phyloP scores from a whole-genome alignment of 2,113 vertebrate species.

The Pseudorectes ferrugineus region DNA sequence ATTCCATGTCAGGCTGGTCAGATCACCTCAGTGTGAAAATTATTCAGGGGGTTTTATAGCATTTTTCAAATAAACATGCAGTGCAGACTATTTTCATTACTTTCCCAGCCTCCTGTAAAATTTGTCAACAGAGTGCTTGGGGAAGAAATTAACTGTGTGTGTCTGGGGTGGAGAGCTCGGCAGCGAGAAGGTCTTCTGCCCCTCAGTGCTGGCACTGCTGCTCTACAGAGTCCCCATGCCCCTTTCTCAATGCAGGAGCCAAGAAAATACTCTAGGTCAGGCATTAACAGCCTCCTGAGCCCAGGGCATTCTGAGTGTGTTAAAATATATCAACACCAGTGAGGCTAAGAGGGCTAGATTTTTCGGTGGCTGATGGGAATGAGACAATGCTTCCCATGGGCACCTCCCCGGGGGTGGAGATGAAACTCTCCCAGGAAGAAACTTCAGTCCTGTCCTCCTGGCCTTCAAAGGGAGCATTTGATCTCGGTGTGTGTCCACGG shows the following conservation, averaged over 20 bases:
- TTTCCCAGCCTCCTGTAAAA: conserved; percentile 52
- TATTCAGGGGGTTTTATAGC: conserved; percentile 17
- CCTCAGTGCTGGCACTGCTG: not conserved
- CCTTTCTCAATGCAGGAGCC: not conserved
- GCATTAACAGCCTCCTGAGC: not conserved
- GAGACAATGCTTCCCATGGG: not conserved
- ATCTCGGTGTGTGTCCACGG: not conserved
- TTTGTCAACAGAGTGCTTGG: conserved; percentile 21
- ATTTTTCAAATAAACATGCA: conserved; percentile 48
- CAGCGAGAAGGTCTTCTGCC: not conserved
- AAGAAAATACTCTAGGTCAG: not conserved
- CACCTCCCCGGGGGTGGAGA: not conserved
- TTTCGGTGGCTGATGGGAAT: accelerated
- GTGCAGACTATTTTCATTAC: conserved; percentile 20
- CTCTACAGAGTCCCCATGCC: accelerated
- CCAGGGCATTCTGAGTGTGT: accelerated
- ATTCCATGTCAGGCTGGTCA: not conserved
- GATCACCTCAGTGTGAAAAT: conserved; percentile 34
- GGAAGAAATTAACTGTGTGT: not conserved
- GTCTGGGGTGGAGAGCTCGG: not conserved
- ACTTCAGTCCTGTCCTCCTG: not conserved
- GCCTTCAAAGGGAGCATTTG: not conserved
- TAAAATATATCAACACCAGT: not conserved
- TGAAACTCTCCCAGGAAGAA: conserved; percentile 6
- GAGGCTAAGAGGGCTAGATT: not conserved